Conservation (phyloP, 1,140 invertebrate genomes). For the Drosophila erecta region DNA sequence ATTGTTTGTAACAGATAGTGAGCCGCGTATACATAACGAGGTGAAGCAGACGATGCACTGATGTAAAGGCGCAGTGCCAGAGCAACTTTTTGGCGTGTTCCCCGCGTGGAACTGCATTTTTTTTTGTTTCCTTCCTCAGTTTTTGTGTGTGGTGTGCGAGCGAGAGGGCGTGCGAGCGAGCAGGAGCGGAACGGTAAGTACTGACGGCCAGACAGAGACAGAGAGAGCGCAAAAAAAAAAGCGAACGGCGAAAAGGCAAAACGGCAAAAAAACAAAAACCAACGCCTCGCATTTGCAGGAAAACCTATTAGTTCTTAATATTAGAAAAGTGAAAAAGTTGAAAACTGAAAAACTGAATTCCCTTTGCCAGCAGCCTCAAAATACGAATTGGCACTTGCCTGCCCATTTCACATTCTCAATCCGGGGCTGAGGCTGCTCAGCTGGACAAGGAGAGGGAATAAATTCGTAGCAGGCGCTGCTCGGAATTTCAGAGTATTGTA, state of each 20-base stretch:
- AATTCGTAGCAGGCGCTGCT: constrained; percentile 61
- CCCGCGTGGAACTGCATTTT: constrained; percentile 70
- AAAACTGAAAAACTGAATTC: background rate
- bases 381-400: background rate
- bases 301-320: background rate
- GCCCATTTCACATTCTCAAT: background rate
- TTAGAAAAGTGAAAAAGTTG: constrained; percentile 12
- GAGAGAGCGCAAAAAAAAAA: constrained; percentile 34
- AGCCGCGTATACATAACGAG: constrained; percentile 40
- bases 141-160: constrained; percentile 63
- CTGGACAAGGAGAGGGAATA: constrained; percentile 22
- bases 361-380: constrained; percentile 12
- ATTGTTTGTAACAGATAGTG: constrained; percentile 70
- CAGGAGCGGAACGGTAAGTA: constrained; percentile 65
- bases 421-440: constrained; percentile 15
- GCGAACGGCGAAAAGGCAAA: constrained; percentile 26
- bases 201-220: constrained; percentile 41
- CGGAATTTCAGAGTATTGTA: constrained; percentile 49
- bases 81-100: constrained; percentile 59
- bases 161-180: constrained; percentile 20
- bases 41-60: constrained; percentile 68
- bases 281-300: constrained; percentile 56
- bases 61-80: constrained; percentile 61
- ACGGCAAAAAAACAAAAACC: constrained; percentile 59
- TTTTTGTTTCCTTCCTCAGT: constrained; percentile 77